These are phyloP conservation scores for Pungitius pungitius DNA, from an alignment of 2,113 vertebrate genomes.

Conservation along the genomic window DNA sequence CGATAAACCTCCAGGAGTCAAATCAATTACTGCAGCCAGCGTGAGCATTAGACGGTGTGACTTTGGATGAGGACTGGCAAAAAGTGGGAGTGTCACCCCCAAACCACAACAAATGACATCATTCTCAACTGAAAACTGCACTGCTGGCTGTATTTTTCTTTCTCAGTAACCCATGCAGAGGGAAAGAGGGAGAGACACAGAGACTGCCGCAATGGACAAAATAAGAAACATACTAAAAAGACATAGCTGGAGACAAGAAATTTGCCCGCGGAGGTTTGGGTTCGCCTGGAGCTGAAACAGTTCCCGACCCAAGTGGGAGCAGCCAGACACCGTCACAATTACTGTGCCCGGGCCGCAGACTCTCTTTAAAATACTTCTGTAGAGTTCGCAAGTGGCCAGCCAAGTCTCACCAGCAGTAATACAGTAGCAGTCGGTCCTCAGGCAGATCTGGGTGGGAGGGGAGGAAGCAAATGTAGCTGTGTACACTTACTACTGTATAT, in stretches of 20 bases:
- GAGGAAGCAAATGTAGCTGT: conserved; percentile 46
- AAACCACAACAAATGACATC: conserved; percentile 59
- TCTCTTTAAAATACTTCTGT: conserved; percentile 80
- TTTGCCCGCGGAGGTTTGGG: conserved; percentile 52
- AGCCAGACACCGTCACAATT: conserved; percentile 78
- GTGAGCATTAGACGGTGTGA: conserved; percentile 17
- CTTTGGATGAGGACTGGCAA: conserved; percentile 17
- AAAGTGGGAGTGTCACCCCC: conserved; percentile 38
- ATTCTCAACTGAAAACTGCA: conserved; percentile 42
- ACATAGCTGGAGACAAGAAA: conserved; percentile 56
- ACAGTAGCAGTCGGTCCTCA: conserved; percentile 62
- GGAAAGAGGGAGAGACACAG: conserved; percentile 36
- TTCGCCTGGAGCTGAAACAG: conserved; percentile 60
- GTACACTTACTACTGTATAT: conserved; percentile 42
- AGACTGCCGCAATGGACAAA: conserved; percentile 40
- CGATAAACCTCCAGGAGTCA: conserved; percentile 47
- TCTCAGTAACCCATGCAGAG: conserved; percentile 10
- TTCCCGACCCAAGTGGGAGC: conserved; percentile 60
- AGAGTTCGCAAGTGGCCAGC: conserved; percentile 72
- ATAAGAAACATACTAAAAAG: conserved; percentile 53
- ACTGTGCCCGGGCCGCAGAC: conserved; percentile 74
- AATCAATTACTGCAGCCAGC: conserved; percentile 37
- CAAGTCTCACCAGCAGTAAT: conserved; percentile 65
- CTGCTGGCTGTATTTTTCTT: conserved; percentile 26
- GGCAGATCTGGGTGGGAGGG: conserved; percentile 40